Base-by-base conservation (phyloP, 2,797 vertebrate genomes). In the Triplophysa yarkandensis region DNA sequence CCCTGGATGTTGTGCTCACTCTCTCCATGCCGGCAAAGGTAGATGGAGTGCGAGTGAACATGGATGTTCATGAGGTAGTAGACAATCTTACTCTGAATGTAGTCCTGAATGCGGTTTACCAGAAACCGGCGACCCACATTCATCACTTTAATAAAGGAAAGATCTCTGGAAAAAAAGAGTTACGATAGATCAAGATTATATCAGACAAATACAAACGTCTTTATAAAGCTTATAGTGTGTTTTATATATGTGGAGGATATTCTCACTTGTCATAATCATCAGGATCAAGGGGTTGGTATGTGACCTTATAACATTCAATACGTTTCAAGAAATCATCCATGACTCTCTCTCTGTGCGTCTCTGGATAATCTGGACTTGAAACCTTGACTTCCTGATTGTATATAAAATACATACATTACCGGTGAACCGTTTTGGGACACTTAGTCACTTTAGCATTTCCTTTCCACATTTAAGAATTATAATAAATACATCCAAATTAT, bases 11-110 rank as follows among this genome's bases (percentile, higher is more conserved):
- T 98, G 86, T 94, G 93, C 69, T 95, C 88, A 62, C 95, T 98
- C 91, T 99, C 97, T 2, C 97, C 97, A 0, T 99, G 96, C 16
- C 97, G 93, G 87, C 97, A 98, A 55, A 99, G 91, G 89, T 98
- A 98, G 88, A 99, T 97, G 87, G 95, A 96, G 76, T 97, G 96
- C 0, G 95, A 95, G 88, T 97, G 94, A 57, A 98, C 95, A 0
- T 97, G 95, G 86, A 99, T 98, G 88, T 98, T 98, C 97, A 98
- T 99, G 83, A 98, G 94, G 89, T 98, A 99, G 91, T 99, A 99
- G 58, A 99, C 97, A 0, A 99, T 98, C 86, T 97, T 98, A 78
- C 97, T 99, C 92, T 99, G 97, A 89, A 99, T 98, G 88, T 99
- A 98, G 89, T 99, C 97, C 79, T 97, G 96, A 46, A 99, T 93